These are phyloP conservation scores for Trichogramma evanescens DNA, from an alignment of 2,888 invertebrate genomes.

Conservation along the genomic window DNA sequence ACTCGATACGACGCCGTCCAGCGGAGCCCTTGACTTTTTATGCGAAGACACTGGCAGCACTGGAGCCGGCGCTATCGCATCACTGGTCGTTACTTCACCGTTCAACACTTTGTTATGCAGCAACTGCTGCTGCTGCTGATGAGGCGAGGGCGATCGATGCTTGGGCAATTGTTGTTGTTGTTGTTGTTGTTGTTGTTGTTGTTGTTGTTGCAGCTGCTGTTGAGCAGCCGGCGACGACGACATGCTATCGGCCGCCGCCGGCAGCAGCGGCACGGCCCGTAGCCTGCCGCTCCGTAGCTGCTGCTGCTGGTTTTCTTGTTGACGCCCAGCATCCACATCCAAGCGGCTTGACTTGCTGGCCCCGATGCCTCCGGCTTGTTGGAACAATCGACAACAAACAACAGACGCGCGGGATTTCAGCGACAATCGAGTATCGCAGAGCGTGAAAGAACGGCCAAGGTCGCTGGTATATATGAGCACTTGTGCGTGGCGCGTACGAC, in stretches of 20 bases:
- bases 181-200: too few relatives aligned
- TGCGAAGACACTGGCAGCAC: not conserved
- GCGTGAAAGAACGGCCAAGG: too few relatives aligned
- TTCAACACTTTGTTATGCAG: slow-evolving; percentile 1
- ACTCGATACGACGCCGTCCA: slow-evolving; percentile 18
- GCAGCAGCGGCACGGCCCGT: slow-evolving; percentile 11
- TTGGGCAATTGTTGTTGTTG: too few relatives aligned
- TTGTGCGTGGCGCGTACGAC: too few relatives aligned
- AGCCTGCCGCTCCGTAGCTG: slow-evolving; percentile 15
- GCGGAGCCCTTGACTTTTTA: not conserved
- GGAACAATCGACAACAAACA: too few relatives aligned
- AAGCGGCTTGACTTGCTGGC: slow-evolving; percentile 16
- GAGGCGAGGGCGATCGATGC: slow-evolving; percentile 1
- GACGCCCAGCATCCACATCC: slow-evolving; percentile 18
- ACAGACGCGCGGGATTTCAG: too few relatives aligned
- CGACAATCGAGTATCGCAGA: too few relatives aligned
- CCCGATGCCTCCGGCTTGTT: slow-evolving; percentile 14
- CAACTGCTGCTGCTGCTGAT: slow-evolving; percentile 2
- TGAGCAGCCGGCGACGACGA: slow-evolving; percentile 1
- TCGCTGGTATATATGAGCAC: too few relatives aligned
- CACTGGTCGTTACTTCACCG: slow-evolving; percentile 20
- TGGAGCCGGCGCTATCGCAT: slow-evolving; percentile 1
- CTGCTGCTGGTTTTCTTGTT: slow-evolving; percentile 7
- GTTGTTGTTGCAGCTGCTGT: not conserved
- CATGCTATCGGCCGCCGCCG: slow-evolving; percentile 14